These are phyloP conservation scores for Erethizon dorsatum DNA, from an alignment of 2,797 vertebrate species.

Conservation along the genomic window DNA sequence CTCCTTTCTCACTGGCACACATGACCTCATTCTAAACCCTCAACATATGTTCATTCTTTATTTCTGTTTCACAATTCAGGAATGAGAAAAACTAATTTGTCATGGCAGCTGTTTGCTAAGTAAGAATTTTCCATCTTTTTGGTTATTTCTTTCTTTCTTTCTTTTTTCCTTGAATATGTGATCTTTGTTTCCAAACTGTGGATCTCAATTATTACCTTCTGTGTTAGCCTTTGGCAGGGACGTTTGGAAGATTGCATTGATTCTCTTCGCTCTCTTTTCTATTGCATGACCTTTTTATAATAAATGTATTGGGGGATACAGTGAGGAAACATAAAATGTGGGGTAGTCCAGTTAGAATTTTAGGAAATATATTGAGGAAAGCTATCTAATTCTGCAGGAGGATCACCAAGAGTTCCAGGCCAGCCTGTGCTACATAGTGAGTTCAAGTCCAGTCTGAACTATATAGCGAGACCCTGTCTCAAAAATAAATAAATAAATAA, in stretches of 20 bases:
- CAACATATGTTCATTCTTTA: slow-evolving; percentile 45
- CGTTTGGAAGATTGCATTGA: neutral
- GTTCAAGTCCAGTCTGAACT: neutral
- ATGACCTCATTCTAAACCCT: slow-evolving; percentile 8
- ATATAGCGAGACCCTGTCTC: neutral
- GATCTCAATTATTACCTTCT: neutral
- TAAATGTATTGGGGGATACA: neutral
- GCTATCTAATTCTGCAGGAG: neutral
- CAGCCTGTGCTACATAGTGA: neutral
- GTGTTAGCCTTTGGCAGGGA: neutral
- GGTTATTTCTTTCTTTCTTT: neutral
- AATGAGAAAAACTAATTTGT: slow-evolving; percentile 60
- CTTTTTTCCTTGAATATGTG: neutral
- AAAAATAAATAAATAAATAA: neutral
- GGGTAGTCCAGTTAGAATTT: neutral
- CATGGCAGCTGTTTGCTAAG: slow-evolving; percentile 54
- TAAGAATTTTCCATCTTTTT: slow-evolving; percentile 63
- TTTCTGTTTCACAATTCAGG: slow-evolving; percentile 63
- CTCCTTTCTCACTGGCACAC: neutral
- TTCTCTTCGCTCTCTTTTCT: neutral
- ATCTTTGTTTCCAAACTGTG: slow-evolving; percentile 34
- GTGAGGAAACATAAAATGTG: neutral
- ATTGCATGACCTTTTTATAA: neutral
- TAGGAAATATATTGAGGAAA: slow-evolving; percentile 29
- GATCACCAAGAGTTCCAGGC: neutral